Base-by-base conservation (phyloP, 1,140 invertebrate genomes). In the Halictus rubicundus region DNA sequence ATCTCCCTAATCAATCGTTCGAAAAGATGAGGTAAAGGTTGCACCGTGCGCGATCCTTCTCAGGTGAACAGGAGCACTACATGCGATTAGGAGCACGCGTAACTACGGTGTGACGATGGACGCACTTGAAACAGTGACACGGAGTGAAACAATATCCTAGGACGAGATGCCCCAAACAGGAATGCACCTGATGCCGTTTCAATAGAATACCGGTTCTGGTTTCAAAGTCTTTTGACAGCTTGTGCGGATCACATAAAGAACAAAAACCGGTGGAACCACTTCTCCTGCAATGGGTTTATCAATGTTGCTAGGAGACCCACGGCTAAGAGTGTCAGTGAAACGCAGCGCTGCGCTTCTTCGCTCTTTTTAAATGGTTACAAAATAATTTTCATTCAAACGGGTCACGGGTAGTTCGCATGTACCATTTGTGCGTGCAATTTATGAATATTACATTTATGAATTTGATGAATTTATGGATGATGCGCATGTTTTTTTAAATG, bases 181-280 rank as follows among this genome's bases (percentile, higher is more conserved):
- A 84, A 84, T 84, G 65, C 61, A 52, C 57, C 68, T 66, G 82
- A 78, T 42, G 59, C 66, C 16, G 76, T 78, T 71, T 78, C 39
- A 71, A 54, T 71, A 78, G 64, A 71, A 71, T 54, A 6, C 68
- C 3, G 57, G 27, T 37, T 71, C 59, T 32, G 19, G 19, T n/a
- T 42, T 71, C 59, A 78, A 64, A 69, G 76, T 63, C 59, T 12
- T 71, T 32, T 42, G 59, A n/a, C 4, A 6, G n/a, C 23, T 39
- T 71, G 16, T 54, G 32, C 23, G 32, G 32, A 27, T 16, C 46
- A 12, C 23, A 59, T n/a, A 37, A 78, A 78, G 49, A 78, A 27
- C 8, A 0, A n/a, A 9, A 7, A 46, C 37, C 32, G 63, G 68
- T 12, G 21, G 14, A 21, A 16, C 12, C 42, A 27, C n/a, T 23